These are phyloP conservation scores for Bombus soroeensis DNA, from an alignment of 1,140 invertebrate species.

Conservation along the genomic window DNA sequence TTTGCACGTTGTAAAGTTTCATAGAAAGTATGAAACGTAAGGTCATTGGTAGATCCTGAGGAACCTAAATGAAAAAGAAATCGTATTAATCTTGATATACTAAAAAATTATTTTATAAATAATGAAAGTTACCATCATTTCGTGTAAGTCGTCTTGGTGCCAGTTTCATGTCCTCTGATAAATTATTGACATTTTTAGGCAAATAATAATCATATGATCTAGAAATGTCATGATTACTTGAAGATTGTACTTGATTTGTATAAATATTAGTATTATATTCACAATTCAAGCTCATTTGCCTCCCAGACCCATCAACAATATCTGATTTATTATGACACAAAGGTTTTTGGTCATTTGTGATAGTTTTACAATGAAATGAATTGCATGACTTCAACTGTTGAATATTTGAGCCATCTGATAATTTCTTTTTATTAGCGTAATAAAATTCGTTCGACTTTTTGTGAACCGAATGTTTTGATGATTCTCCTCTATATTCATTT, in stretches of 20 bases:
- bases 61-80: conserved; percentile 58
- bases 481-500: conserved; percentile 41
- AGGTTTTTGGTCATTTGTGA: conserved; percentile 36
- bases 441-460: conserved; percentile 57
- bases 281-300: conserved; percentile 4
- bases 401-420: conserved; percentile 50
- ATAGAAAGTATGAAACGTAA: conserved; percentile 63
- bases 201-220: conserved; percentile 48
- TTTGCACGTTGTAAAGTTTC: conserved; percentile 70
- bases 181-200: conserved; percentile 45
- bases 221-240: conserved; percentile 49
- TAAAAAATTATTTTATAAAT: not conserved
- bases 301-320: conserved; percentile 3
- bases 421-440: conserved; percentile 54
- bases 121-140: conserved; percentile 67
- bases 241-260: conserved; percentile 35
- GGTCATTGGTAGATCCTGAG: conserved; percentile 72
- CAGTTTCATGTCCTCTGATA: conserved; percentile 41
- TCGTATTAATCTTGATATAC: conserved; percentile 7
- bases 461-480: conserved; percentile 32
- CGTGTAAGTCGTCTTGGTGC: conserved; percentile 59
- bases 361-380: conserved; percentile 38
- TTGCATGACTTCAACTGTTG: conserved; percentile 60
- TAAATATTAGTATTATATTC: conserved; percentile 30
- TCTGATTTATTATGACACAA: conserved; percentile 25